Conservation (phyloP, 2,113 vertebrate species). For the Cyanoderma ruficeps region DNA sequence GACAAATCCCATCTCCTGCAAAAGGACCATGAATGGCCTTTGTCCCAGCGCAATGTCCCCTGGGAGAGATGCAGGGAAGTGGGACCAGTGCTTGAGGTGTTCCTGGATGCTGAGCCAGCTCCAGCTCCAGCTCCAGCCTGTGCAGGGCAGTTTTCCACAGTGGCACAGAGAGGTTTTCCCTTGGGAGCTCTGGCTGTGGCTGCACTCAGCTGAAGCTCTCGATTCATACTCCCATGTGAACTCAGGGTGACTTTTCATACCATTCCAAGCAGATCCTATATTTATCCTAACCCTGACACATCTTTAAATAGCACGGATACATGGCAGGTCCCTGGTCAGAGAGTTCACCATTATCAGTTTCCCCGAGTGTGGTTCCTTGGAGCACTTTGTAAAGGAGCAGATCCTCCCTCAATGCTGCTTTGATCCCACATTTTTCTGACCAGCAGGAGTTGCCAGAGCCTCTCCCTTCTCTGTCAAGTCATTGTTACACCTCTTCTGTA, state of each 20-base stretch:
- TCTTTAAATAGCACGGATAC: slow-evolving; percentile 1
- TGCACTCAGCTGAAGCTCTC: neutral
- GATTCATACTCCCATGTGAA: neutral
- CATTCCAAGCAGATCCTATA: neutral
- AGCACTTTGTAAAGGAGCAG: neutral
- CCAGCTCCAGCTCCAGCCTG: rapidly evolving
- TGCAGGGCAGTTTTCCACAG: neutral
- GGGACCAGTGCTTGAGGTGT: neutral
- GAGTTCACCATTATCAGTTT: neutral
- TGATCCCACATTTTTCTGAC: neutral
- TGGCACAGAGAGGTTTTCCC: neutral
- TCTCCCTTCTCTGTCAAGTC: neutral
- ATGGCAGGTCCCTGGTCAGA: neutral
- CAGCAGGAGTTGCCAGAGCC: neutral
- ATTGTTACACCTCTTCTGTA: neutral
- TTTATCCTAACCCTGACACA: slow-evolving; percentile 10
- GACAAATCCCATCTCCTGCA: neutral
- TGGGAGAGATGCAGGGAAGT: neutral
- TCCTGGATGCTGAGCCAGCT: neutral
- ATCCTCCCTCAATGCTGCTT: neutral
- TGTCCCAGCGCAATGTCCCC: rapidly evolving
- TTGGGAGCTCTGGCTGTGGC: neutral
- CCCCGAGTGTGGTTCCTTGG: neutral
- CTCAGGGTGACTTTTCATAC: rapidly evolving
- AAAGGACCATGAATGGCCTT: rapidly evolving